Percentiles rank a stretch among this genome's conserved stretches.
Conservation (phyloP, 2,888 invertebrate genomes). For the Horisme vitalbata region DNA sequence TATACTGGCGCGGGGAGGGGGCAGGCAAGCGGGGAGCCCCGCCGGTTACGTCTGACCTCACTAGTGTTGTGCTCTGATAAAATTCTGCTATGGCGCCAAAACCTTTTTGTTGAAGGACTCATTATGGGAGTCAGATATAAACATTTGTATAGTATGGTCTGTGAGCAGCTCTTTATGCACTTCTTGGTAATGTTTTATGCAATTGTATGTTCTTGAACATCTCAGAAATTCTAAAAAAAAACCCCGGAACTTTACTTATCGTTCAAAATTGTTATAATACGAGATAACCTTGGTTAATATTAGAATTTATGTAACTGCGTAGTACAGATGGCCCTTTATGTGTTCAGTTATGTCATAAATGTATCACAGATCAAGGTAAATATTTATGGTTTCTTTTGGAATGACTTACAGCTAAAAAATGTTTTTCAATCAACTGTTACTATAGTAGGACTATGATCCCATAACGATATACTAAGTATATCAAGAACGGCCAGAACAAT, state of each 20-base stretch:
- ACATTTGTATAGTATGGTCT: no score
- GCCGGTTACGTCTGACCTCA: conserved; percentile 53
- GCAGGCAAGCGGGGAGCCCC: conserved; percentile 40
- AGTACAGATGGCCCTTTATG: not conserved
- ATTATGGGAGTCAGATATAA: not conserved
- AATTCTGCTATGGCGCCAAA: conserved; percentile 21
- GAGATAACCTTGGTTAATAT: conserved; percentile 8
- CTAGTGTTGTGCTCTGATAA: conserved; percentile 56
- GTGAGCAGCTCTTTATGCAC: conserved; percentile 1
- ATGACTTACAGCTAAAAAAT: no score
- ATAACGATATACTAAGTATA: no score
- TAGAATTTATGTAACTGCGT: not conserved
- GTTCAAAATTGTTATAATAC: conserved; percentile 1
- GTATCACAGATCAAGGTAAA: no score
- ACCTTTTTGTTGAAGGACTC: conserved; percentile 25
- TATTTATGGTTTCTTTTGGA: no score
- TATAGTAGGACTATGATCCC: no score
- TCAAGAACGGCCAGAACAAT: no score
- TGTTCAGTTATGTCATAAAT: not conserved
- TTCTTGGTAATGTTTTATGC: no score
- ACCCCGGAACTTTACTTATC: conserved; percentile 11
- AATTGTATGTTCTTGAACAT: no score
- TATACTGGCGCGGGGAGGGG: conserved; percentile 55
- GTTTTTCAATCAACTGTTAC: no score
- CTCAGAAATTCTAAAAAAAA: no score